These are phyloP conservation scores for Eumerus sabulonum DNA, from an alignment of 2,888 invertebrate species.

Conservation along the genomic window DNA sequence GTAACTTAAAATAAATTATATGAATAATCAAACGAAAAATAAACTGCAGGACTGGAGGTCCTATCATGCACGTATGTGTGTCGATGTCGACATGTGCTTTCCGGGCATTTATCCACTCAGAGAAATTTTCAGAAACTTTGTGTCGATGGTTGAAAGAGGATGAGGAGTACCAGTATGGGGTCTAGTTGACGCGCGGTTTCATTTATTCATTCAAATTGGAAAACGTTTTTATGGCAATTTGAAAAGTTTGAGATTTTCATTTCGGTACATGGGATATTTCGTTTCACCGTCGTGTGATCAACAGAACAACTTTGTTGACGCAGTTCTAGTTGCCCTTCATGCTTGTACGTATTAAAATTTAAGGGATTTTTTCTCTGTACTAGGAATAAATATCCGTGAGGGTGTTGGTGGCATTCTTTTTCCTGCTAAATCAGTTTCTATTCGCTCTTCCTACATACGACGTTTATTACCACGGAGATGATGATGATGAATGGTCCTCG, in stretches of 20 bases:
- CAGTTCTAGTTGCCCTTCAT: too few relatives aligned
- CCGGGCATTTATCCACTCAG: not conserved
- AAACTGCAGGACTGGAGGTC: constrained; percentile 21
- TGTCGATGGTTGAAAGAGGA: not conserved
- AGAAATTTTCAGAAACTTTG: constrained; percentile 3
- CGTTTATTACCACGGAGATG: too few relatives aligned
- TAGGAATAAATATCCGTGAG: too few relatives aligned
- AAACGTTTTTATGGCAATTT: constrained; percentile 32
- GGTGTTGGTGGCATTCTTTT: too few relatives aligned
- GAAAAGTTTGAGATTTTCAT: constrained; percentile 19
- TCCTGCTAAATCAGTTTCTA: too few relatives aligned
- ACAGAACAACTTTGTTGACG: constrained; percentile 2
- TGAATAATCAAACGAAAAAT: constrained; percentile 48
- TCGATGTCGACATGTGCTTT: not conserved
- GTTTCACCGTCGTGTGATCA: not conserved
- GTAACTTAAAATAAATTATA: constrained; percentile 28
- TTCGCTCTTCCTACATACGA: too few relatives aligned
- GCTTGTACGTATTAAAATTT: too few relatives aligned
- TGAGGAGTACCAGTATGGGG: not conserved
- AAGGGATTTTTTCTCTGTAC: too few relatives aligned
- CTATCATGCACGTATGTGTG: not conserved
- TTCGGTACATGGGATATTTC: not conserved
- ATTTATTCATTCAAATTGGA: constrained; percentile 18
- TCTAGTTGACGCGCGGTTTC: constrained; percentile 15
- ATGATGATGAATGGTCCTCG: too few relatives aligned